Evolutionary conservation across 2,797 vertebrate species (phyloP).

Genomic region (Mormyrus hasselquistii): DNA sequence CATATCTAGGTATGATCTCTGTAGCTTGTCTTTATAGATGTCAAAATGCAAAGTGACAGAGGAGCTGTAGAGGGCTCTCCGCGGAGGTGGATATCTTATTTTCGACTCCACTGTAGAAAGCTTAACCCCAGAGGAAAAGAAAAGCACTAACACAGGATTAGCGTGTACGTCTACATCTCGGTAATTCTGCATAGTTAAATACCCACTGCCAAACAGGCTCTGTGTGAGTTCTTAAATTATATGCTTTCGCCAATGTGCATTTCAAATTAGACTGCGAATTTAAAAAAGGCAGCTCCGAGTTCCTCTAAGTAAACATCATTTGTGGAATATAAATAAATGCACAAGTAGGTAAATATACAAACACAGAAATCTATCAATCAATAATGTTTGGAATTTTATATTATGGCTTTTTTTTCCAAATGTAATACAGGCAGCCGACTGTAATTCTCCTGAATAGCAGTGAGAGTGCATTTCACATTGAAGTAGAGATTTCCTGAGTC

Average conservation of each 20-base stretch:
- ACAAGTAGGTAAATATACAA: not conserved
- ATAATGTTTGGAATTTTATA: not conserved
- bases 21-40: not conserved
- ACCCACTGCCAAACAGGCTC: not conserved
- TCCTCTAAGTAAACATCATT: not conserved
- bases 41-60: not conserved
- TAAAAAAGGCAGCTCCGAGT: not conserved
- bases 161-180: not conserved
- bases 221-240: conserved; percentile 6
- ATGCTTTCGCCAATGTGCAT: not conserved
- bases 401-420: not conserved
- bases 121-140: not conserved
- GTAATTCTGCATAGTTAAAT: not conserved
- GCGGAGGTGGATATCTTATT: not conserved
- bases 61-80: not conserved
- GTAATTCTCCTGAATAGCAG: not conserved
- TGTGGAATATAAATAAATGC: not conserved
- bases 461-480: not conserved
- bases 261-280: not conserved
- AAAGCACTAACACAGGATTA: not conserved
- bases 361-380: not conserved
- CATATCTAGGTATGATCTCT: not conserved
- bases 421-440: not conserved
- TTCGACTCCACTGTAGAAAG: not conserved
- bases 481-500: not conserved